Evolutionary conservation across 2,797 vertebrate species (phyloP).

Genomic region (Pangasius larnaudii): DNA sequence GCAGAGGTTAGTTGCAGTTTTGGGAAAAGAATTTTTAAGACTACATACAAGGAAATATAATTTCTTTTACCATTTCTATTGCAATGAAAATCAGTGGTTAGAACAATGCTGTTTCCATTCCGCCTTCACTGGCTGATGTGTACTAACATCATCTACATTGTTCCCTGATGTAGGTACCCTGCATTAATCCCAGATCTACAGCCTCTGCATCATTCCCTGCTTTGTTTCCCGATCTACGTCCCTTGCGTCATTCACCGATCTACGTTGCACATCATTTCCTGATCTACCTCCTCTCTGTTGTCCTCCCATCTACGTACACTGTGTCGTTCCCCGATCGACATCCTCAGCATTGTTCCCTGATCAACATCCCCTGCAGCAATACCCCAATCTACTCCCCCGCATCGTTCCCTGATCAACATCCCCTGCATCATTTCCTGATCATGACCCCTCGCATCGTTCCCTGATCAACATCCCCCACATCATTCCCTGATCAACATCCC

Average conservation of each 20-base stretch:
- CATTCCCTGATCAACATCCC: background rate
- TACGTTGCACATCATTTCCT: no score
- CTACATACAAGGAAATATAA: background rate
- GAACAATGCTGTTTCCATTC: background rate
- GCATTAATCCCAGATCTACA: background rate
- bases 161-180: background rate
- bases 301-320: background rate
- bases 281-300: no score
- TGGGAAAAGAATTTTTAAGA: background rate
- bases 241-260: background rate
- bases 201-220: background rate
- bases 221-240: background rate
- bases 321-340: background rate
- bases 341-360: background rate
- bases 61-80: background rate
- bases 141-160: background rate
- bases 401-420: no score
- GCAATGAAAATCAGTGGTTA: background rate
- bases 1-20: background rate
- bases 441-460: background rate
- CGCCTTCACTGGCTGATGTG: background rate
- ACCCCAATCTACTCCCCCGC: background rate
- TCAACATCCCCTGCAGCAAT: background rate
- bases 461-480: background rate
- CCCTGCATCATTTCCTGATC: background rate